Base-by-base conservation (phyloP, 37 sponge, comb jelly and placozoan genomes). In the Tethya wilhelma region DNA sequence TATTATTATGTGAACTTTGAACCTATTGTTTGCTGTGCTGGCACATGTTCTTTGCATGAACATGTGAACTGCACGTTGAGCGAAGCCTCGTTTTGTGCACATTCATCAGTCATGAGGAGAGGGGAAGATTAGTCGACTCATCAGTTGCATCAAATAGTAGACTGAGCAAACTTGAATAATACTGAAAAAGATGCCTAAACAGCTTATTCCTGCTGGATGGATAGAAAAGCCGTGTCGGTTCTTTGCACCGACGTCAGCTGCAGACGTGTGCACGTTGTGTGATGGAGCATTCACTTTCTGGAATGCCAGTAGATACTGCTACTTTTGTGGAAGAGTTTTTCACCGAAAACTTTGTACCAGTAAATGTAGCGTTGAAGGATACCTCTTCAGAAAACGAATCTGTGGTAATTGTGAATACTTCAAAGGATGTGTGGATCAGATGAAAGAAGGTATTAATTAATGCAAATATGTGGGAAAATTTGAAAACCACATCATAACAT, bases 301-400 rank as follows among this genome's bases (percentile, higher is more conserved):
- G 73, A 71, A 66, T 14, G 31, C 72, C 8, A 19, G 62, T 20
- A 41, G 36, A 31, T 28, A 67, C 55, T 85, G 85, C 53, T 42
- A 28, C 17, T 85, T 77, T 43, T 85, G 85, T 44, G 85, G 85
- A 26, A 46, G 62, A 20, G 3, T 77, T 17, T 69, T 77, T 49
- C 78, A 85, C 64, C 56, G 57, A 5, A 71, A 32, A 56, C 9
- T 5, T 0, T 76, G 71, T 37, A 42, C 60, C n/a, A 31, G 69
- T 0, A 73, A 64, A 38, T 23, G 43, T 0, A 1, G 38, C 11
- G 41, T 75, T 32, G 56, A 44, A 26, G 67, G 67, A 56, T 46
- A 68, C 39, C 53, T 78, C 46, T 67, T 78, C 43, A 56, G 41
- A 30, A 58, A 42, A 23, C 25, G 78, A 4, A 69, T 70, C 1